Base-by-base conservation (phyloP, 2,113 vertebrate genomes). In the Aptenodytes forsteri region DNA sequence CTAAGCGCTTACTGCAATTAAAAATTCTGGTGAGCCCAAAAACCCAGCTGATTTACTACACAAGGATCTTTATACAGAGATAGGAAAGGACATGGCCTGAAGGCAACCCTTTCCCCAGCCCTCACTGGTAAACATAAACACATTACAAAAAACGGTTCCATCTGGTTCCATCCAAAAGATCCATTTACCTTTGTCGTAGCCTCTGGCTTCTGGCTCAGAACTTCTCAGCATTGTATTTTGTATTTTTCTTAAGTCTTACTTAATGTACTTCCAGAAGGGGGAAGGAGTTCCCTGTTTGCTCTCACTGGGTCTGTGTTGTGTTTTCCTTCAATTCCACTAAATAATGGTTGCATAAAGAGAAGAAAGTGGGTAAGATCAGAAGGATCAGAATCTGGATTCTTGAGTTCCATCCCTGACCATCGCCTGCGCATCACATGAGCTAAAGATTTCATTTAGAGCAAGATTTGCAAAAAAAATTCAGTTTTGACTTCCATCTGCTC, bases 351-450 rank as follows among this genome's bases (percentile, higher is more conserved):
- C 4, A 21, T 4, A 47, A 89, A 49, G 25, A 34, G 25, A 25
- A 40, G 42, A n/a, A 46, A 58, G 9, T 0, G 1, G 34, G 42
- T 29, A 30, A 67, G 56, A 54, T 29, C 20, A 72, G 52, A 70
- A 61, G 29, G n/a, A 61, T 15, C 17, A 73, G 38, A 78, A 75
- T 2, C 18, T 7, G 26, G 22, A 47, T 54, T 19, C 65, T 69
- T 38, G 29, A 62, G 19, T 18, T 82, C 44, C 44, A 42, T 17
- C 42, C 69, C 47, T 21, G 47, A 56, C 64, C n/a, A 13, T 26
- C 5, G 4, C 32, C 75, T 64, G 62, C 1, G 2, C 19, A 69
- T 14, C n/a, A 21, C 38, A 6, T 0, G 11, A 55, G 23, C 36
- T 36, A 15, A 36, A 23, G 19, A 71, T 44, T 55, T 70, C 50